phyloP scores from a whole-genome alignment of 2,888 invertebrate genomes.

The Adineta ricciae region DNA sequence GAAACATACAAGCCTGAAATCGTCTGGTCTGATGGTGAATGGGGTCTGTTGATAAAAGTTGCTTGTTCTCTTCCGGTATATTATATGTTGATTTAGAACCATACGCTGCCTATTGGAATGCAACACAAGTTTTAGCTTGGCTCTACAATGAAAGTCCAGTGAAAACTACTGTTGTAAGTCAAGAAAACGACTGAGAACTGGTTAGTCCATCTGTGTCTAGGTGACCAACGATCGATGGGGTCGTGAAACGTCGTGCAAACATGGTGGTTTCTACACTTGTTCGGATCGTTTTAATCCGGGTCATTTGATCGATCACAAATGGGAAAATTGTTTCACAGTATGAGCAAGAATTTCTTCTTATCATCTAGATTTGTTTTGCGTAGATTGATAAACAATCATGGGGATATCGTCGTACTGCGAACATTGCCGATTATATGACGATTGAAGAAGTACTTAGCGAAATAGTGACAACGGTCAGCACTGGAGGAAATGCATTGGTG shows the following conservation, averaged over 20 bases:
- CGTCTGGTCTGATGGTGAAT: no score
- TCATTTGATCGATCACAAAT: constrained; percentile 63
- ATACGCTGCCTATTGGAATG: constrained; percentile 47
- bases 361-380: background rate
- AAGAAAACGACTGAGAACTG: no score
- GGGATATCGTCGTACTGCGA: constrained; percentile 51
- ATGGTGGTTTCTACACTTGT: constrained; percentile 80
- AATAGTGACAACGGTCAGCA: constrained; percentile 39
- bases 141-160: constrained; percentile 56
- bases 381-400: constrained; percentile 64
- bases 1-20: constrained; percentile 46
- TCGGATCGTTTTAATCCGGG: constrained; percentile 71
- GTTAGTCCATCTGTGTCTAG: background rate
- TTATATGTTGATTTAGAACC: constrained; percentile 71
- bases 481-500: constrained; percentile 64
- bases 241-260: constrained; percentile 65
- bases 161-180: constrained; percentile 59
- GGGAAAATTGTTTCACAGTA: constrained; percentile 78
- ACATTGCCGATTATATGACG: constrained; percentile 40
- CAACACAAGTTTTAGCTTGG: constrained; percentile 50
- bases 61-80: constrained; percentile 40
- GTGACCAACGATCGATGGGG: constrained; percentile 71
- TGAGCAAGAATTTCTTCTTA: background rate
- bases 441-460: constrained; percentile 44
- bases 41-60: constrained; percentile 32